Evolutionary conservation across 1,140 invertebrate genomes (phyloP), one percentile per base, ranked within the genome.

Genomic region (Zaprionus camerounensis): DNA sequence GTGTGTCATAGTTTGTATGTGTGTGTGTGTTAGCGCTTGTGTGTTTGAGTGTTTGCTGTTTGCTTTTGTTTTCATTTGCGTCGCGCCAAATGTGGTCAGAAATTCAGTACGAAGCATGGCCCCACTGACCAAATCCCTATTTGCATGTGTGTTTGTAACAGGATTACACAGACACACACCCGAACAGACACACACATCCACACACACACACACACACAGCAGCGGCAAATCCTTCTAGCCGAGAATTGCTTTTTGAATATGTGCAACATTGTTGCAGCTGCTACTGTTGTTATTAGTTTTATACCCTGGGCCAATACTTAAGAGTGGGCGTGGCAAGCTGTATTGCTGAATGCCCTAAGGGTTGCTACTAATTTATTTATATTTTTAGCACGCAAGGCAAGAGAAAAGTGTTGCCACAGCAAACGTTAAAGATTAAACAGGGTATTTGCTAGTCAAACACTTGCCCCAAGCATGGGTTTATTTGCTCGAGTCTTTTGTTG

Each of bases 241-340:
- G 69, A 80, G 83, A 87, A 86, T 86, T 80, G 83, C 72, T 82
- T 87, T 86, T 80, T 87, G 83, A 87, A 77, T 80, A 77, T 86
- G 83, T 87, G 73, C 55, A 65, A 71, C 80, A 80, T 74, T 82
- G 66, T 71, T 86, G 57, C 26, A 68, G 76, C 26, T 64, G 59
- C 41, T 17, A 9, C 22, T 26, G 59, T 71, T 55, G 72, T 71
- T 71, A 62, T 68, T 51, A 57, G 64, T 59, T 49, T 15, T 41
- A 67, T 57, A 67, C 65, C 55, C 53, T 38, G 34, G 46, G 46
- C n/a, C 7, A 11, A 22, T 28, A 24, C 51, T 55, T n/a, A 26
- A 17, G 1, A 9, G 7, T 46, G 46, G 20, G 20, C 17, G 20
- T 2, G 17, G 46, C 46, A 11, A 51, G 11, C 20, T 46, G n/a